These are phyloP conservation scores for Caiman crocodilus DNA, from an alignment of 2,797 vertebrate species.

Conservation along the genomic window DNA sequence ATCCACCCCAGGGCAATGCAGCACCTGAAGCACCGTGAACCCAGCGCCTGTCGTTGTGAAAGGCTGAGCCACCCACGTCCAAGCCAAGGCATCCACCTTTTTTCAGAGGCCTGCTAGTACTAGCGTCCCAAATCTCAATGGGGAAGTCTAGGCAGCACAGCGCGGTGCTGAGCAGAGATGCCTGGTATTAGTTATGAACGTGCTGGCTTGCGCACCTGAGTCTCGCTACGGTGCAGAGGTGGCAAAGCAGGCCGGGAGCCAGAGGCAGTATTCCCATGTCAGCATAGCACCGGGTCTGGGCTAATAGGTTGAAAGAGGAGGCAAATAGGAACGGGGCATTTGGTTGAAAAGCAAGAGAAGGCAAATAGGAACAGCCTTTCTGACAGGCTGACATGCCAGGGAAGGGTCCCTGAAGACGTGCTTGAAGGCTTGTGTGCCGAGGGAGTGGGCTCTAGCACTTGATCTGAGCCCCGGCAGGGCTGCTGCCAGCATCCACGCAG, in stretches of 20 bases:
- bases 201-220: too few relatives aligned
- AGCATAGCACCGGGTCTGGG: too few relatives aligned
- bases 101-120: not conserved
- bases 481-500: conserved; percentile 8
- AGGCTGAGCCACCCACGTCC: not conserved
- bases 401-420: conserved; percentile 26
- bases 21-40: too few relatives aligned
- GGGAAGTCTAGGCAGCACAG: too few relatives aligned
- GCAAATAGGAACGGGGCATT: rapidly evolving
- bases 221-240: too few relatives aligned
- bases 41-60: too few relatives aligned
- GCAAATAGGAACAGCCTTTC: not conserved
- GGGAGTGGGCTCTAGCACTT: conserved; percentile 19
- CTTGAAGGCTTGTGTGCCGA: conserved; percentile 2
- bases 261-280: too few relatives aligned
- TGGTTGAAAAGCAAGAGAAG: rapidly evolving
- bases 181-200: too few relatives aligned
- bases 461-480: not conserved
- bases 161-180: too few relatives aligned
- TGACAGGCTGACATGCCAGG: not conserved
- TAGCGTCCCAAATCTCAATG: not conserved
- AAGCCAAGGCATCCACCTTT: not conserved
- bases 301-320: rapidly evolving
- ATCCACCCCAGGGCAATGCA: not conserved
- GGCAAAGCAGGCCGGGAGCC: too few relatives aligned